Base-by-base conservation (phyloP, 2,113 vertebrate species). In the Dipodomys spectabilis region DNA sequence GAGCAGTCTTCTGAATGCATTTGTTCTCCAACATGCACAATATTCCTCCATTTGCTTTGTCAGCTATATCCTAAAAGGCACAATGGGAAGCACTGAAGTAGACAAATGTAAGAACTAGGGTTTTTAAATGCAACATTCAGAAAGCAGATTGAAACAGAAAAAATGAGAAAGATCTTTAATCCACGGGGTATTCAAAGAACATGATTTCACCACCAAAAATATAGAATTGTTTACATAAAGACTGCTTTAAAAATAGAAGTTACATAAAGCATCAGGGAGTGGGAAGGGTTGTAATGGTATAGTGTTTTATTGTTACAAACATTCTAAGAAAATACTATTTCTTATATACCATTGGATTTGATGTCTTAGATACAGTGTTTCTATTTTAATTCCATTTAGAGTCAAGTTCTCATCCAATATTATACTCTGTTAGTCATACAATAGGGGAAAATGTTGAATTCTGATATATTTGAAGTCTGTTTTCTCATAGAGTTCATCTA, bases 11-110 rank as follows among this genome's bases (percentile, higher is more conserved):
- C 13, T 86, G 27, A 90, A 92, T 84, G 92, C 72, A 86, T 90
- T 15, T 96, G 27, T 92, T 95, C 25, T 93, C 12, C 35, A 93
- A 78, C 13, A 49, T 96, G 60, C 53, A 25, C 88, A 89, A 19
- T 92, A 91, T 32, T 23, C 67, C 32, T 91, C 64, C 45, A 92
- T 89, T 23, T 95, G 92, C 85, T 94, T 25, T 60, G n/a, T 79
- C 49, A 88, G 72, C 32, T 95, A 1, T 88, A 39, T 32, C 94
- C 8, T 88, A 88, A 77, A 92, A 71, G 16, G 6, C n/a, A 75
- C 22, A 53, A 80, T 12, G 0, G 60, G 6, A 9, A 12, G 25
- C 2, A 62, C 82, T 88, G 2, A 4, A 95, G 92, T 95, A 7
- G 86, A 44, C 39, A 94, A 91, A 81, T 92, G 91, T 88, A 92